Conservation (phyloP, 2,113 vertebrate species). For the Ameiurus melas region DNA sequence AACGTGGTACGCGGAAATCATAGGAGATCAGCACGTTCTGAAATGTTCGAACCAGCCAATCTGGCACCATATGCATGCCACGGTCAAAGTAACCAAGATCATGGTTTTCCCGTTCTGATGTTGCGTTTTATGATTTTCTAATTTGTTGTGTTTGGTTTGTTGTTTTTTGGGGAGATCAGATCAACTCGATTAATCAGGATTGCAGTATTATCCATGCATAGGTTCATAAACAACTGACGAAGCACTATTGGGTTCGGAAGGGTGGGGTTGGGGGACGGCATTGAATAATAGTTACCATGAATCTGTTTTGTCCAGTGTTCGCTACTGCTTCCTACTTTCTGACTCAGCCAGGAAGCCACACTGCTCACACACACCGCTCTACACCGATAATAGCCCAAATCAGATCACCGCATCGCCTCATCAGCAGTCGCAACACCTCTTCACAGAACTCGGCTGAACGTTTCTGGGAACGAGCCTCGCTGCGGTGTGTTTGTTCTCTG, state of each 20-base stretch:
- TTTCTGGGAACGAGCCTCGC: constrained; percentile 32
- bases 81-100: background rate
- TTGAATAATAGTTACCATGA: background rate
- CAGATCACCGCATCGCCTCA: constrained; percentile 8
- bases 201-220: background rate
- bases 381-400: background rate
- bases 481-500: constrained; percentile 7
- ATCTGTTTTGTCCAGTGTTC: constrained; percentile 35
- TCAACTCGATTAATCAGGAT: background rate
- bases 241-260: background rate
- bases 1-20: background rate
- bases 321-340: constrained; percentile 3
- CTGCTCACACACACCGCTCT: background rate
- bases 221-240: constrained; percentile 1
- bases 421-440: background rate
- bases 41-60: background rate
- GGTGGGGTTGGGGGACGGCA: too few species aligned
- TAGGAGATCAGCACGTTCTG: background rate
- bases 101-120: background rate
- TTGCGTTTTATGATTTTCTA: background rate
- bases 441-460: background rate
- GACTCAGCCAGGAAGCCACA: background rate
- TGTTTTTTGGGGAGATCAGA: background rate
- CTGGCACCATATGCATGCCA: background rate
- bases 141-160: background rate